Percentiles rank a stretch among this genome's conserved stretches.
Evolutionary conservation across 2,113 vertebrate species (phyloP).

Genomic region (Myrmophylax atrothorax): DNA sequence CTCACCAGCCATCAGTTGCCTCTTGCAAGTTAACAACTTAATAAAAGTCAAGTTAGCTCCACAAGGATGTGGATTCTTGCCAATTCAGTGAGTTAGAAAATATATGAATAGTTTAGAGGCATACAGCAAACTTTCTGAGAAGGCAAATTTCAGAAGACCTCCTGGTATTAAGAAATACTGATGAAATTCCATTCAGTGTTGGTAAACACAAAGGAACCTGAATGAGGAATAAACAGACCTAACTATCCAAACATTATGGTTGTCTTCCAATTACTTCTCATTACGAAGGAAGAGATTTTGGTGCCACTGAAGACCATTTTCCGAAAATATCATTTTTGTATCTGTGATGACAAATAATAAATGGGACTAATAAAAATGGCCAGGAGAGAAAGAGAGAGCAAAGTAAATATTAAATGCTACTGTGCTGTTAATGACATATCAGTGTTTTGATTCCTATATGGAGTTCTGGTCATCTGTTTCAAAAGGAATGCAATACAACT

Average conservation of each 20-base stretch:
- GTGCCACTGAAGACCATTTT: neutral
- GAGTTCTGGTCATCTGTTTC: neutral
- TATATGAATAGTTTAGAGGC: neutral
- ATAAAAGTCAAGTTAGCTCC: neutral
- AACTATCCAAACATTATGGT: neutral
- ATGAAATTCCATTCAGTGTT: neutral
- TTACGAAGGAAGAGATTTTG: neutral
- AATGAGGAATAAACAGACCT: neutral
- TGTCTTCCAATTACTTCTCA: neutral
- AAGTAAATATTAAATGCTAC: neutral
- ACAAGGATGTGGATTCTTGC: neutral
- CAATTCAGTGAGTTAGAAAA: neutral
- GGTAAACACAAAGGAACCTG: neutral
- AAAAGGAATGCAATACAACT: neutral
- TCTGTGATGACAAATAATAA: neutral
- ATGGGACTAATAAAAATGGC: neutral
- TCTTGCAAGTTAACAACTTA: neutral
- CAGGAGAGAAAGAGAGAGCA: neutral
- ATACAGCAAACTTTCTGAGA: neutral
- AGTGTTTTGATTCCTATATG: neutral
- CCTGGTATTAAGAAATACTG: neutral
- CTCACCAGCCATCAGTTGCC: neutral
- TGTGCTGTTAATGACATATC: neutral
- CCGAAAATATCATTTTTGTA: neutral
- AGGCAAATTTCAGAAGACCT: neutral